Evolutionary conservation across 2,888 invertebrate genomes (phyloP).

Genomic region (Synergus umbraculus): DNA sequence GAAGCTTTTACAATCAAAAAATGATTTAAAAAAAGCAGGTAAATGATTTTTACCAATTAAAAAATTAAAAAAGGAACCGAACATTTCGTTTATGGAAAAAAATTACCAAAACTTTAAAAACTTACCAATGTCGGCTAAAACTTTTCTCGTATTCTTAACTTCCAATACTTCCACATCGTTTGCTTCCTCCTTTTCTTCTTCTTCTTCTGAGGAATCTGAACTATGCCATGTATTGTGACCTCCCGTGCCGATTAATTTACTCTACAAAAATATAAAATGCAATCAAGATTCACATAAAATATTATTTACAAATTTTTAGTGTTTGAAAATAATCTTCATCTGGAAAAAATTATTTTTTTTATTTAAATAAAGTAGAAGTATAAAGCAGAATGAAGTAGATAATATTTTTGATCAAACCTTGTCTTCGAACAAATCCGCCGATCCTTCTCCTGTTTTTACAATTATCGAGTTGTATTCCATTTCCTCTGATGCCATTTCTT

Average conservation of each 20-base stretch:
- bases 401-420: slow-evolving; percentile 56
- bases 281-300: neutral
- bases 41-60: slow-evolving; percentile 44
- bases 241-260: slow-evolving; percentile 69
- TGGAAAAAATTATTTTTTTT: neutral
- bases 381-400: neutral
- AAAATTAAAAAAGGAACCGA: neutral
- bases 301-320: slow-evolving; percentile 7
- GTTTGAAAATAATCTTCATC: slow-evolving; percentile 12
- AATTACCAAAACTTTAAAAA: neutral
- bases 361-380: slow-evolving; percentile 9
- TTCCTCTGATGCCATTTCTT: slow-evolving; percentile 39
- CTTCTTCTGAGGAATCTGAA: slow-evolving; percentile 66
- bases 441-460: slow-evolving; percentile 64
- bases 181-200: slow-evolving; percentile 47
- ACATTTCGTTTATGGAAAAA: neutral
- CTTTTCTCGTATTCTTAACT: slow-evolving; percentile 64
- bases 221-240: slow-evolving; percentile 68
- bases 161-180: slow-evolving; percentile 70
- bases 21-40: no score
- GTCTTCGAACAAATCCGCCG: slow-evolving; percentile 75
- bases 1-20: no score
- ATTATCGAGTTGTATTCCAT: slow-evolving; percentile 19
- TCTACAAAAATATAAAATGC: slow-evolving; percentile 60
- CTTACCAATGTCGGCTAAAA: slow-evolving; percentile 70